A percentile compares a stretch with the other conserved stretches of the same genome.
Conservation (phyloP, 1,140 invertebrate genomes). For the Orussus abietinus region DNA sequence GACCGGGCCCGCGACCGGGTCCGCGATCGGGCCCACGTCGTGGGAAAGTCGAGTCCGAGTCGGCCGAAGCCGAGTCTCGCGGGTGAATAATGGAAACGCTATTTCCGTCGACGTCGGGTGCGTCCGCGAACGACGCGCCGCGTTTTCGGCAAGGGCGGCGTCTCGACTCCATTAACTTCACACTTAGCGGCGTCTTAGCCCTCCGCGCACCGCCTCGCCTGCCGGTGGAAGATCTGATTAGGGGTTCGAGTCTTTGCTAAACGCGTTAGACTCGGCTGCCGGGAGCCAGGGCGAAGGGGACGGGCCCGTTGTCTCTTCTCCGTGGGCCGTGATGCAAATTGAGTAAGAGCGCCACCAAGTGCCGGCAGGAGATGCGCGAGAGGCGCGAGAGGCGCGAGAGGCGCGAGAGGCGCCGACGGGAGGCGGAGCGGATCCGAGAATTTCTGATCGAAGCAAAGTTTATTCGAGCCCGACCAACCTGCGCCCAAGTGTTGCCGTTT, state of each 20-base stretch:
- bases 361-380: slow-evolving; percentile 12
- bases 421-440: slow-evolving; percentile 34
- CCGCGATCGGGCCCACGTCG: not conserved
- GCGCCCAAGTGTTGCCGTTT: slow-evolving; percentile 33
- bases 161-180: slow-evolving; percentile 55
- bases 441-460: slow-evolving; percentile 32
- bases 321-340: slow-evolving; percentile 46
- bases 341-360: slow-evolving; percentile 39
- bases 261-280: slow-evolving; percentile 49
- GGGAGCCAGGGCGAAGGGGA: slow-evolving; percentile 16
- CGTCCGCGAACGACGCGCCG: not conserved
- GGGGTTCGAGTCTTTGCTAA: slow-evolving; percentile 53
- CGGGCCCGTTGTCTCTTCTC: slow-evolving; percentile 11
- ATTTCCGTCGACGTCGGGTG: slow-evolving; percentile 1
- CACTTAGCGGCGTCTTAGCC: slow-evolving; percentile 47
- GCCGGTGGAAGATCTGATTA: slow-evolving; percentile 52
- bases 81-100: slow-evolving; percentile 13
- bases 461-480: slow-evolving; percentile 24
- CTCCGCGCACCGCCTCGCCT: slow-evolving; percentile 23
- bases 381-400: no score
- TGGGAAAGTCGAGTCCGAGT: no score
- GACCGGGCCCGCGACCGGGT: not conserved
- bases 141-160: slow-evolving; percentile 17
- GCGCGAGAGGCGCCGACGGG: no score
- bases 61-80: not conserved